phyloP scores from a whole-genome alignment of 2,113 vertebrate species.

The Haplochromis vanheusdeni region DNA sequence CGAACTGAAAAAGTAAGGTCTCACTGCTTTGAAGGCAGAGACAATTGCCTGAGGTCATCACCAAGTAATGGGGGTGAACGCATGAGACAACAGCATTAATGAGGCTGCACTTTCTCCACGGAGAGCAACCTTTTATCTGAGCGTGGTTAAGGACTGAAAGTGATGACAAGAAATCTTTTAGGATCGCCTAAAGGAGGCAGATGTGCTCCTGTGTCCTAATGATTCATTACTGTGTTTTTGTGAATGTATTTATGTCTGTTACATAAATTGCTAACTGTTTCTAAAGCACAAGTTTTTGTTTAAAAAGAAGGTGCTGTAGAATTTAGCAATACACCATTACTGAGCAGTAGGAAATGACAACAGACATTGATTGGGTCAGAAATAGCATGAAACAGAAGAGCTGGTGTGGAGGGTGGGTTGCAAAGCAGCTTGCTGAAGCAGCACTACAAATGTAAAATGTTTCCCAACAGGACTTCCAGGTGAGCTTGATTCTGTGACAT shows the following conservation, averaged over 20 bases:
- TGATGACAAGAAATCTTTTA: neutral
- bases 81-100: neutral
- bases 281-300: neutral
- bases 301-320: neutral
- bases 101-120: neutral
- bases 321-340: neutral
- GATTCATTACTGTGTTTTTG: neutral
- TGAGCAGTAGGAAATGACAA: neutral
- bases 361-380: neutral
- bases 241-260: neutral
- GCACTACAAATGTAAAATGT: neutral
- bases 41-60: neutral
- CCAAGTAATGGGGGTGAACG: neutral
- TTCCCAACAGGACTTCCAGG: neutral
- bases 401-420: neutral
- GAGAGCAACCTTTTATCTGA: neutral
- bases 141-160: neutral
- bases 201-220: neutral
- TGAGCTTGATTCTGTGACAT: neutral
- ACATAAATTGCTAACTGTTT: neutral
- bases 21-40: neutral
- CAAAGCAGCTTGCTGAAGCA: neutral
- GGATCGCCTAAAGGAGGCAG: neutral
- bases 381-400: neutral
- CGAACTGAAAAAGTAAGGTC: neutral